These are phyloP conservation scores for Sycon ciliatum DNA, from an alignment of 37 sponge, comb jelly and placozoan species.

Conservation along the genomic window DNA sequence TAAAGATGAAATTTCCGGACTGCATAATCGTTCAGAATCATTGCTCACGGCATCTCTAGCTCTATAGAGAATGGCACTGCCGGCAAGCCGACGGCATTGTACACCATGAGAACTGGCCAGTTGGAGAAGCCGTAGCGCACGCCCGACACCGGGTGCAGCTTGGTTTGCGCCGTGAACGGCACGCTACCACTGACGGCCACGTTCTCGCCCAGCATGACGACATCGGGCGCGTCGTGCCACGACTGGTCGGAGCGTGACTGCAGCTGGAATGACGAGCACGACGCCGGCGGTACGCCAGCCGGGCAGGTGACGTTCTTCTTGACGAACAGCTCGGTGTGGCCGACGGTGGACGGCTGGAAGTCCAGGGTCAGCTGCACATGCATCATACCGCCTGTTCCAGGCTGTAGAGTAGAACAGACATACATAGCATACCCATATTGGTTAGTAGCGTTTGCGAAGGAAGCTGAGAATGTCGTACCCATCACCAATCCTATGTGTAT, in stretches of 20 bases:
- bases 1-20: too few species aligned
- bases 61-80: neutral
- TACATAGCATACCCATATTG: too few species aligned
- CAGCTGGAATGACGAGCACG: neutral
- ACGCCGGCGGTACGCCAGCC: neutral
- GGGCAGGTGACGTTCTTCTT: neutral
- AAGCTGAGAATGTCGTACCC: too few species aligned
- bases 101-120: neutral
- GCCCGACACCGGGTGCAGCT: neutral
- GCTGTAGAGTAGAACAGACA: too few species aligned
- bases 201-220: neutral
- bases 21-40: too few species aligned
- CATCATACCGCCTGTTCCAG: too few species aligned
- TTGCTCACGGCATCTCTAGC: too few species aligned
- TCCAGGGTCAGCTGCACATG: too few species aligned
- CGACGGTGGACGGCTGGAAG: too few species aligned
- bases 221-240: constrained; percentile 8
- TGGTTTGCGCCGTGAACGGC: neutral
- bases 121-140: neutral
- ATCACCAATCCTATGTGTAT: too few species aligned
- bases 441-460: too few species aligned
- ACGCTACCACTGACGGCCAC: neutral
- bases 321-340: too few species aligned
- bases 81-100: neutral
- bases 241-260: neutral